Evolutionary conservation across 2,113 vertebrate genomes (phyloP).

Genomic region (Rissa tridactyla): DNA sequence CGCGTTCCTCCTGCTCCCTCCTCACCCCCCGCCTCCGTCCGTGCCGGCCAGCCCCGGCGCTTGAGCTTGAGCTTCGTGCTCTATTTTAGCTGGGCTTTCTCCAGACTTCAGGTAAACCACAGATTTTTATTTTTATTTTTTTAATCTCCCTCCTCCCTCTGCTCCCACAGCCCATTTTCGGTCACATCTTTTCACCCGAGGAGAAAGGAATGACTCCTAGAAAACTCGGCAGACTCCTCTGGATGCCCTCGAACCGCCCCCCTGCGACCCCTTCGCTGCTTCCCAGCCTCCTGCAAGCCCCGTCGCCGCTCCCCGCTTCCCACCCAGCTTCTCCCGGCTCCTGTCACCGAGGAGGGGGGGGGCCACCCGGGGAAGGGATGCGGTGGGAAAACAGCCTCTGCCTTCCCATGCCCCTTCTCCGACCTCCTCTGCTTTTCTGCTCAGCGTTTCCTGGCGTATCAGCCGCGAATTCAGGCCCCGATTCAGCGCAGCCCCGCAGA

Average conservation of each 20-base stretch:
- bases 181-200: background rate
- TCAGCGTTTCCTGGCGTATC: background rate
- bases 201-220: background rate
- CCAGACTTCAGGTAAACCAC: background rate
- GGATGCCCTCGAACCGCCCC: background rate
- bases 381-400: background rate
- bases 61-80: background rate
- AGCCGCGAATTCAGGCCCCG: background rate
- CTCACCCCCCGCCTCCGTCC: background rate
- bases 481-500: background rate
- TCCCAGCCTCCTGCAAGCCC: background rate
- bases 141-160: background rate
- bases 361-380: rapidly evolving
- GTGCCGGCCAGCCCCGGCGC: rapidly evolving
- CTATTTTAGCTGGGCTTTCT: background rate
- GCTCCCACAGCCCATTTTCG: background rate
- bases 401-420: conserved; percentile 40
- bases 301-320: rapidly evolving
- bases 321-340: background rate
- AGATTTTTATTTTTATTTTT: background rate
- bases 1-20: background rate
- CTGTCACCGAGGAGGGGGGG: background rate
- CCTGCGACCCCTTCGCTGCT: background rate
- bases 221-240: background rate
- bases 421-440: background rate